These are phyloP conservation scores for Eulemur rubriventer DNA, from an alignment of 2,797 vertebrate species.

Conservation along the genomic window DNA sequence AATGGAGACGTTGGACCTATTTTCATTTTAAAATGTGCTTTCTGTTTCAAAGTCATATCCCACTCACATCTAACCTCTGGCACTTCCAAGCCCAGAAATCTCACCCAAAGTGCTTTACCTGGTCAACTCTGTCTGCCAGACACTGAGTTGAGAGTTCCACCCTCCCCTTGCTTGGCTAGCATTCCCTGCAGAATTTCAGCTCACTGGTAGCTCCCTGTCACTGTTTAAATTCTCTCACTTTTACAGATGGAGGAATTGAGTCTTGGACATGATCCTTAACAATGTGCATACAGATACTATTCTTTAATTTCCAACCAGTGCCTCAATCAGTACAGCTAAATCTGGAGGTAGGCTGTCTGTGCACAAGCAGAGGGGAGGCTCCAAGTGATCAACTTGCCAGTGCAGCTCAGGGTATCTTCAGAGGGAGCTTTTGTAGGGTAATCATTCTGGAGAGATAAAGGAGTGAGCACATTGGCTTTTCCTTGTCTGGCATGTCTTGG, in stretches of 20 bases:
- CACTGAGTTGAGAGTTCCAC: rapidly evolving
- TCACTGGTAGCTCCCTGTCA: neutral
- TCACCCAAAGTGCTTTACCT: neutral
- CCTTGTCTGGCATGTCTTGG: neutral
- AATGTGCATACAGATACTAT: neutral
- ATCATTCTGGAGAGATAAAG: neutral
- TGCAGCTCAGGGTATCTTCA: neutral
- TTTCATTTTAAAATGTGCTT: slow-evolving; percentile 37
- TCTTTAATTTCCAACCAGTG: neutral
- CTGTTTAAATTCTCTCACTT: neutral
- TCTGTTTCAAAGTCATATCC: neutral
- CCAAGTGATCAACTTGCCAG: neutral
- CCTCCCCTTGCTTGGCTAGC: too few species aligned
- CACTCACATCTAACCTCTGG: neutral
- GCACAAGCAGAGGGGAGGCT: neutral
- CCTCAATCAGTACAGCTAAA: neutral
- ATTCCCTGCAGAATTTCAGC: neutral
- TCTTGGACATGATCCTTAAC: neutral
- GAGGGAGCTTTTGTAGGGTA: neutral
- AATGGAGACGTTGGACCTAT: neutral
- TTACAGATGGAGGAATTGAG: neutral
- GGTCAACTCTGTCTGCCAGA: neutral
- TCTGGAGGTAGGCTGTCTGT: neutral
- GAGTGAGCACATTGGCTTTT: neutral
- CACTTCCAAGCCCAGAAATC: neutral